Base-by-base conservation (phyloP, 2,888 invertebrate species). In the Eurytoma adleriae region DNA sequence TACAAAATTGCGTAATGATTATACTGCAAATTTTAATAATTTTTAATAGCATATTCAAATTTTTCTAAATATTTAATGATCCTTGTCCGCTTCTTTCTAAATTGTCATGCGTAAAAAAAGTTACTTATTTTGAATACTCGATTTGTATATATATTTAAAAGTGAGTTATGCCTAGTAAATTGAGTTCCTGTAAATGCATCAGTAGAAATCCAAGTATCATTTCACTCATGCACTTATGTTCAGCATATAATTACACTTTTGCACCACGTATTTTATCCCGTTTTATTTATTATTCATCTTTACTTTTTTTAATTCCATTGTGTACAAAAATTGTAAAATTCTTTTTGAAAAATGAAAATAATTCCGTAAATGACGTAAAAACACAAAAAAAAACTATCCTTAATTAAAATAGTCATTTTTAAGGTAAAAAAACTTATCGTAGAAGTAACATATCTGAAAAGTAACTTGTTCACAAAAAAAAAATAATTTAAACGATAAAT, bases 101-200 rank as follows among this genome's bases (percentile, higher is more conserved):
- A 56, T 69, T 56, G 18, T 52, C 14, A n/a, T 74, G 73, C 12
- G 54, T 24, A 40, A 40, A 40, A 40, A 40, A 40, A 50, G 13
- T 66, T 56, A 64, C 18, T 13, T 56, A 48, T 64, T 57, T 76
- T 61, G 48, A 56, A 54, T 16, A 13, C 13, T 56, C 24, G 56
- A 69, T 56, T 56, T 69, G 54, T 69, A 50, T 40, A 64, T 64
- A 64, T 48, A 71, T 71, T 61, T 71, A 12, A 59, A n/a, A 75
- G 68, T 68, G 68, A 75, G 72, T 20, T 68, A n/a, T 77, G 62
- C 70, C 62, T 59, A 59, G 50, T 68, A 68, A 27, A 68, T 68
- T 59, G 27, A 68, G n/a, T 61, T 64, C 56, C 62, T 13, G 18
- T 77, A 48, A 70, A 40, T 77, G 70, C 61, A 77, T 77, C 54